Conservation (phyloP, 1,140 invertebrate species). For the Platorchestia sp. region DNA sequence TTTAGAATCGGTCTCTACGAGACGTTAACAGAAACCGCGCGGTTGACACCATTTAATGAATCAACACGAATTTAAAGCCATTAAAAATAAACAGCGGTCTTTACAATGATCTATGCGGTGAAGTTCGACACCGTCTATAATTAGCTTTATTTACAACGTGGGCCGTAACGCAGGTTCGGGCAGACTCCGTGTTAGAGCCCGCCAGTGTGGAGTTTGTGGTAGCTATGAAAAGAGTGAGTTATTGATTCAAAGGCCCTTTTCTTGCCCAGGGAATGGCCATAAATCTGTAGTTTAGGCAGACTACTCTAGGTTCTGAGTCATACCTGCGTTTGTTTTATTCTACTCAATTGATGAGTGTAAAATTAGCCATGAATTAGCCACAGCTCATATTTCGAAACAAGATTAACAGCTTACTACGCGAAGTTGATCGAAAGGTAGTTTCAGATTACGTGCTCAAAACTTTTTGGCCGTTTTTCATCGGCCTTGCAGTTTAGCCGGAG, state of each 20-base stretch:
- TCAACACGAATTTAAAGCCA: conserved; percentile 47
- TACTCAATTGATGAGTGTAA: background rate
- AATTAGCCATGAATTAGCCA: background rate
- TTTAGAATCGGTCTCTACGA: background rate
- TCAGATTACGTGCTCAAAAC: background rate
- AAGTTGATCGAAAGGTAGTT: background rate
- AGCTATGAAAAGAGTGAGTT: background rate
- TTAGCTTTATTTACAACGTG: conserved; percentile 28
- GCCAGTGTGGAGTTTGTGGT: background rate
- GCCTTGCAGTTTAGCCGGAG: background rate
- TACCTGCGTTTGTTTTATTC: background rate
- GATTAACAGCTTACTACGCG: background rate
- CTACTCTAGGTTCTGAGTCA: background rate
- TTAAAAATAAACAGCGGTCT: conserved; percentile 49
- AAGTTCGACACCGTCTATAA: conserved; percentile 43
- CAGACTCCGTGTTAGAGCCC: background rate
- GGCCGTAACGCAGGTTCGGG: background rate
- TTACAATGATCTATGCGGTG: conserved; percentile 32
- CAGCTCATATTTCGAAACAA: background rate
- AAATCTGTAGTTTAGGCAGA: conserved; percentile 38
- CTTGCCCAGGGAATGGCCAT: background rate
- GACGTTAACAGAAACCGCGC: background rate
- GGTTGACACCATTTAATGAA: background rate
- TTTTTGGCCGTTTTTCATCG: background rate
- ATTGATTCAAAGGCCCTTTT: conserved; percentile 43